Evolutionary conservation across 2,888 invertebrate genomes (phyloP), one percentile per base, ranked within the genome.

Genomic region (Drosophila algonquin): DNA sequence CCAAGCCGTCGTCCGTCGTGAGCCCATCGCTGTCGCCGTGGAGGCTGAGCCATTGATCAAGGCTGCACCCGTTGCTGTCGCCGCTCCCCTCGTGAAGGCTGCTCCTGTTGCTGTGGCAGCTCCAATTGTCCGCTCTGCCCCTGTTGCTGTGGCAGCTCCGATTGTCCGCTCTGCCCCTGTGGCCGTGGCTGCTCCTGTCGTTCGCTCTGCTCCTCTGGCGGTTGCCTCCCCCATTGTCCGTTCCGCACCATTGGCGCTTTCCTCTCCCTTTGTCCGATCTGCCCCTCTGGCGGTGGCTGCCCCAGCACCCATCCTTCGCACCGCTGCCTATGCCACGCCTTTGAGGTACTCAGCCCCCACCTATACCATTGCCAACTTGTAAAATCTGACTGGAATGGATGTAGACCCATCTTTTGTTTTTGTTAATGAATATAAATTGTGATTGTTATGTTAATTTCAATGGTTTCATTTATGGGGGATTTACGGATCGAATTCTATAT

Each of bases 1-100:
- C 73, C 81, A 84, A 54, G 89, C 89, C 1, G 78, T 89, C 3
- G 87, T 89, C 1, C 87, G 85, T 24, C 88, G 90, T 24, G 89
- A 88, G 44, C 90, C 90, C 0, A 58, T 72, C 9, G 76, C 18
- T 18, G 18, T 77, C n/a, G 81, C 76, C 7, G 80, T 82, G 1
- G 73, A 81, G 4, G 86, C 87, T 7, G 86, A 83, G 2, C 77
- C 85, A 0, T n/a, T 85, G 21, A 76, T 87, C 2, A 86, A 76
- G 46, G 79, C 79, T 8, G 79, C 82, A 7, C 81, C 79, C 1
- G 56, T 77, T 10, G 77, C 80, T 24, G 24, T 24, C 5, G 24
- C 24, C 24, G 24, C 24, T 4, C 24, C 24, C 24, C 24, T 24
- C 24, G 24, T 24, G 24, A 86, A 76, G 46, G 79, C 62, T 16